phyloP scores from a whole-genome alignment of 2,888 invertebrate species.

The Volucella zonaria region DNA sequence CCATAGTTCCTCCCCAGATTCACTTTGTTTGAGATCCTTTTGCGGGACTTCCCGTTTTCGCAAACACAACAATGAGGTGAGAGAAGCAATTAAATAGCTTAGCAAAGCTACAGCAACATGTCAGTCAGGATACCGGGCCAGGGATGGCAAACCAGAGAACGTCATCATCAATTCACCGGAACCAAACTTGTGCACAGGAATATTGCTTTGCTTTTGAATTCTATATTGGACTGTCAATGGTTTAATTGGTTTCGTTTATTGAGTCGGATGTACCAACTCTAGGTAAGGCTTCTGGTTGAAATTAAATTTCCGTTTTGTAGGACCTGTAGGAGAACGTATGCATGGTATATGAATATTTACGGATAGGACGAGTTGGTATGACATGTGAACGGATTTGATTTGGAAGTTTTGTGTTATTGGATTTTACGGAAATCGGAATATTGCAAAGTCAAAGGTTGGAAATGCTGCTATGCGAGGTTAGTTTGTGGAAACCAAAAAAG shows the following conservation, averaged over 20 bases:
- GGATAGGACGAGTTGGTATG: background rate
- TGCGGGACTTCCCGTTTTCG: constrained; percentile 54
- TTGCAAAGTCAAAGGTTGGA: background rate
- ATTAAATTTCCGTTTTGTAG: constrained; percentile 14
- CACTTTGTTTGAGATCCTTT: constrained; percentile 62
- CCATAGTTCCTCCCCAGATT: constrained; percentile 47
- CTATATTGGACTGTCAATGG: constrained; percentile 73
- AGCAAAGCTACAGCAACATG: constrained; percentile 64
- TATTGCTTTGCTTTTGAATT: constrained; percentile 72
- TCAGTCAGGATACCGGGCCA: background rate
- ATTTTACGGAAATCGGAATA: background rate
- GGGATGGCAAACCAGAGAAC: constrained; percentile 34
- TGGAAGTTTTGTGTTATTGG: constrained; percentile 17
- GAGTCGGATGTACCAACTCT: constrained; percentile 37
- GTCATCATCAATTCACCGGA: constrained; percentile 63
- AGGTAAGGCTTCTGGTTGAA: constrained; percentile 12
- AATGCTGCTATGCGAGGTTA: background rate
- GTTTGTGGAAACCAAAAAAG: too few relatives aligned
- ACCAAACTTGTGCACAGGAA: constrained; percentile 55
- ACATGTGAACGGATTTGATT: constrained; percentile 21
- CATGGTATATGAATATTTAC: too few relatives aligned
- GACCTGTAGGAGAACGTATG: too few relatives aligned
- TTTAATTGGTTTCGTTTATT: constrained; percentile 73
- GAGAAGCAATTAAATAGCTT: constrained; percentile 72
- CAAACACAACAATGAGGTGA: constrained; percentile 69